Evolutionary conservation across 92 coral and sea anemone species (phyloP).

Genomic region (Actinostola sp.): DNA sequence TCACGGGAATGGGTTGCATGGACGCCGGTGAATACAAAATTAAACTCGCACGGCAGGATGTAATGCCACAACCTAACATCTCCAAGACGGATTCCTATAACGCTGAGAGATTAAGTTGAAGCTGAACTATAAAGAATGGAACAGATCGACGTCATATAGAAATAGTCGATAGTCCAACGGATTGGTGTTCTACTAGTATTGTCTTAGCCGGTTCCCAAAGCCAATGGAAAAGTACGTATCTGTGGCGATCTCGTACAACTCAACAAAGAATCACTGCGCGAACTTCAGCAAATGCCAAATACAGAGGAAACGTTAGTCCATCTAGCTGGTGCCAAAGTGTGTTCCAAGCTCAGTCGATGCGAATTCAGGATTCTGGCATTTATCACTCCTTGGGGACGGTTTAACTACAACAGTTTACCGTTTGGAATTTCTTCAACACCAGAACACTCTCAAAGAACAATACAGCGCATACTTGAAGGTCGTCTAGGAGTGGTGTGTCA

Average conservation of each 20-base stretch:
- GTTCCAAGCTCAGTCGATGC: conserved; percentile 71
- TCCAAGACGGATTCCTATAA: conserved; percentile 57
- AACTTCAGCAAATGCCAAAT: conserved; percentile 74
- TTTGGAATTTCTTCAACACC: conserved; percentile 74
- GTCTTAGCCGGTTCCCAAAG: conserved; percentile 68
- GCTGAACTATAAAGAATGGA: conserved; percentile 68
- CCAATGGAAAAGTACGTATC: conserved; percentile 50
- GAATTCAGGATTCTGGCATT: conserved; percentile 81
- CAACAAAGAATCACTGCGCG: conserved; percentile 62
- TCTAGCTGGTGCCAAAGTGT: conserved; percentile 67
- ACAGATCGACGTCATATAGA: conserved; percentile 64
- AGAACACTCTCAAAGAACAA: conserved; percentile 65
- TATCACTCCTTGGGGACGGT: conserved; percentile 68
- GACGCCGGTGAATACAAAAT: conserved; percentile 64
- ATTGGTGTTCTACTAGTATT: conserved; percentile 70
- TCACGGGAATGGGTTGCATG: conserved; percentile 66
- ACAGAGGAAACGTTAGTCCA: conserved; percentile 68
- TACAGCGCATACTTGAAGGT: conserved; percentile 59
- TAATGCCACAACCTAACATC: conserved; percentile 59
- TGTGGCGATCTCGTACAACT: conserved; percentile 73
- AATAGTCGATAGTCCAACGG: conserved; percentile 66
- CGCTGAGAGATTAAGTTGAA: conserved; percentile 48
- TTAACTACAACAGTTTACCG: conserved; percentile 57
- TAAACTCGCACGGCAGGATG: conserved; percentile 36
- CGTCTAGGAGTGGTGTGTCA: conserved; percentile 65